phyloP scores from a whole-genome alignment of 2,113 vertebrate species.

The Scalopus aquaticus region DNA sequence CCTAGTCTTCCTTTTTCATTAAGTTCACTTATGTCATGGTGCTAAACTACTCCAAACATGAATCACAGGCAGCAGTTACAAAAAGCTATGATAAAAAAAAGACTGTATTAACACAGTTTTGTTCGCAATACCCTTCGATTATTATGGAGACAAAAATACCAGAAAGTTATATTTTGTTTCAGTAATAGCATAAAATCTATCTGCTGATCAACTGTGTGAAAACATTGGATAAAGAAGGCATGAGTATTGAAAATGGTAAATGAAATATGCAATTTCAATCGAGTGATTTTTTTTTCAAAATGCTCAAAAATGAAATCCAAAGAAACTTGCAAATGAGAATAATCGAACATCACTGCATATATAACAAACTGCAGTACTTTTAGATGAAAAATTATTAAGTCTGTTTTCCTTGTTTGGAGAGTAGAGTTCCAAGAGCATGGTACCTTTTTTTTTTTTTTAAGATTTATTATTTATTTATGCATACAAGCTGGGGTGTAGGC shows the following conservation, averaged over 20 bases:
- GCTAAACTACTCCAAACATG: neutral
- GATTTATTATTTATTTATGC: no score
- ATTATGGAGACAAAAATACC: neutral
- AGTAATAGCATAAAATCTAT: neutral
- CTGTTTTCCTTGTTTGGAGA: neutral
- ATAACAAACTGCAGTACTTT: neutral
- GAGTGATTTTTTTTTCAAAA: neutral
- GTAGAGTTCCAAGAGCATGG: neutral
- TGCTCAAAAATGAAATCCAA: neutral
- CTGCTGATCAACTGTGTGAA: neutral
- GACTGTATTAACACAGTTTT: neutral
- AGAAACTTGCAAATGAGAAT: neutral
- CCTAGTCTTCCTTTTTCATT: neutral
- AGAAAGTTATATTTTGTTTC: neutral
- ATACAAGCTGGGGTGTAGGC: no score
- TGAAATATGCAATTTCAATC: neutral
- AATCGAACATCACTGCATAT: neutral
- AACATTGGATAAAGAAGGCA: neutral
- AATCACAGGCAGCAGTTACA: neutral
- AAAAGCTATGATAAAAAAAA: neutral
- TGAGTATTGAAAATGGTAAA: neutral
- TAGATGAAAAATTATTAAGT: neutral
- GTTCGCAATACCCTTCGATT: neutral
- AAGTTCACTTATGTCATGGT: neutral
- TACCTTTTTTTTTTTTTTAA: no score